These are phyloP conservation scores for Drosophila ercepeae DNA, from an alignment of 1,140 invertebrate genomes.

Conservation along the genomic window DNA sequence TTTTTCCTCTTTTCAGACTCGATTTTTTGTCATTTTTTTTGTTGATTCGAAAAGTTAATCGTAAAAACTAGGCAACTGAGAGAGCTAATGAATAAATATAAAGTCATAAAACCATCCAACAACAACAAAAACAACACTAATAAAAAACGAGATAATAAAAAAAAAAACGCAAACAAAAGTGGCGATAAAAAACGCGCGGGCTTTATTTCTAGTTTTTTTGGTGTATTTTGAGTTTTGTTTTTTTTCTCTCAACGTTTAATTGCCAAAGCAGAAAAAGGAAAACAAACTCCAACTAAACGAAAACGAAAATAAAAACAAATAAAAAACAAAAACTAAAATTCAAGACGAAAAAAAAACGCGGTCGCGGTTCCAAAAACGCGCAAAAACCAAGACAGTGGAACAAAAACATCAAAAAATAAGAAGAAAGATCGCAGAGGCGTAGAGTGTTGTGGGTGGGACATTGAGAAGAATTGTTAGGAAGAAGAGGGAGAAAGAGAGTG, in stretches of 20 bases:
- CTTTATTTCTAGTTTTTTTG: constrained; percentile 10
- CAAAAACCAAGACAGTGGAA: neutral
- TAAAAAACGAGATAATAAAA: constrained; percentile 36
- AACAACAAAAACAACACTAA: constrained; percentile 29
- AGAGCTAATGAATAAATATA: constrained; percentile 77
- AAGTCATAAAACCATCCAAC: constrained; percentile 53
- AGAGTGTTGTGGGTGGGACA: constrained; percentile 9
- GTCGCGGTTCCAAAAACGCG: constrained; percentile 15
- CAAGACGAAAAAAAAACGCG: constrained; percentile 20
- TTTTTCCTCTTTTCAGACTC: constrained; percentile 13
- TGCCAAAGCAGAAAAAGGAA: constrained; percentile 26
- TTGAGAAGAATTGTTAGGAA: constrained; percentile 1
- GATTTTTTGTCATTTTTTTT: constrained; percentile 27
- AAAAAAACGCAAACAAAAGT: constrained; percentile 25
- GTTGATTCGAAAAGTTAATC: constrained; percentile 52
- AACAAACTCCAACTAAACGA: constrained; percentile 22
- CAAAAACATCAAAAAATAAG: neutral
- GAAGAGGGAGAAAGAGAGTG: constrained; percentile 10
- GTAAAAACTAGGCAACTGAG: constrained; percentile 51
- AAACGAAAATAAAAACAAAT: constrained; percentile 7
- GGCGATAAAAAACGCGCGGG: constrained; percentile 26
- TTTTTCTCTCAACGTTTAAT: constrained; percentile 6
- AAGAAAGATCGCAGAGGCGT: constrained; percentile 7
- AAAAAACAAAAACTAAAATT: constrained; percentile 4
- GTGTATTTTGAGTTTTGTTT: neutral